phyloP scores from a whole-genome alignment of 1,140 invertebrate genomes.

The Rhysida immarginata region DNA sequence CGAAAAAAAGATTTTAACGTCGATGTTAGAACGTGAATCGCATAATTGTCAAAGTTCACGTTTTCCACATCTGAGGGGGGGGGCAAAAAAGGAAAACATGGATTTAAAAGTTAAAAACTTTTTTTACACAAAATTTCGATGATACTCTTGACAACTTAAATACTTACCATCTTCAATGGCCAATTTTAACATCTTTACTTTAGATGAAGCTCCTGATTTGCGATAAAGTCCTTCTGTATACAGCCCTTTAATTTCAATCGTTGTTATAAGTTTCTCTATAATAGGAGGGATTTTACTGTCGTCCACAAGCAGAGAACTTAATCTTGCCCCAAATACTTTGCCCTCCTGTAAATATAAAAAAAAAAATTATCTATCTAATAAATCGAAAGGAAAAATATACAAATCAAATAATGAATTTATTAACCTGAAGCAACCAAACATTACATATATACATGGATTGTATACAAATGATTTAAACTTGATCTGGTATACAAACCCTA shows the following conservation, averaged over 20 bases:
- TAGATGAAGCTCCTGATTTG: slow-evolving; percentile 59
- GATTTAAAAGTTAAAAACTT: no score
- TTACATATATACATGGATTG: no score
- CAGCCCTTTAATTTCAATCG: slow-evolving; percentile 78
- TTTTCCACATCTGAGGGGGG: slow-evolving; percentile 36
- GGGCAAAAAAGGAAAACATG: slow-evolving; percentile 2
- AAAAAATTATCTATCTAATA: background rate
- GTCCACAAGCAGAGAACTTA: slow-evolving; percentile 31
- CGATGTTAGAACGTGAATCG: slow-evolving; percentile 76
- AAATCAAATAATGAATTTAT: no score
- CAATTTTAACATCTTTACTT: slow-evolving; percentile 30
- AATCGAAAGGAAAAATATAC: background rate
- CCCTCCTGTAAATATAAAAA: slow-evolving; percentile 7
- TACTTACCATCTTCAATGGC: slow-evolving; percentile 21
- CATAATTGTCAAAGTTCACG: slow-evolving; percentile 37
- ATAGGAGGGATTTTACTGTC: slow-evolving; percentile 59
- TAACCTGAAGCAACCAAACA: no score
- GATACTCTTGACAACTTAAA: background rate
- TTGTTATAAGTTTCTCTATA: slow-evolving; percentile 69
- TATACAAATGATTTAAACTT: no score
- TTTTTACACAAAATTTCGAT: background rate
- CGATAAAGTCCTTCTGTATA: slow-evolving; percentile 87
- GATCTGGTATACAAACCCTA: no score
- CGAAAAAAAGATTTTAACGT: slow-evolving; percentile 84
- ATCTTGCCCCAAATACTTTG: slow-evolving; percentile 38